These are phyloP conservation scores for Cairina moschata DNA, from an alignment of 2,113 vertebrate species.

Conservation along the genomic window DNA sequence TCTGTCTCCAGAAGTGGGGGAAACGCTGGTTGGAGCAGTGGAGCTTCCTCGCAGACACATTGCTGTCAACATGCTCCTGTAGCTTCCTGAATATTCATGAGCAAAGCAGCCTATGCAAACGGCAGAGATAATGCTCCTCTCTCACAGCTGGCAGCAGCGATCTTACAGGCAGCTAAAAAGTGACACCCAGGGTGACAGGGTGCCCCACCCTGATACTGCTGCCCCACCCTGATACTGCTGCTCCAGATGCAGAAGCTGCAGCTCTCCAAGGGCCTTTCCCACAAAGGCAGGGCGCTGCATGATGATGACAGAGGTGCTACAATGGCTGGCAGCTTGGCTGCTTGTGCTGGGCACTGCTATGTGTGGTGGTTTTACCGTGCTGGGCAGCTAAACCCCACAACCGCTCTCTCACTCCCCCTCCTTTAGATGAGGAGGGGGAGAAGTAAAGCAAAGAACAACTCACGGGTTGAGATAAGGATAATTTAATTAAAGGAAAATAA, in stretches of 20 bases:
- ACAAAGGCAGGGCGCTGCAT: fast-evolving
- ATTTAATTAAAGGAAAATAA: too few species aligned
- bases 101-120: not conserved
- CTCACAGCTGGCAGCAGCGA: conserved; percentile 21
- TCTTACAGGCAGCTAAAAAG: not conserved
- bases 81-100: not conserved
- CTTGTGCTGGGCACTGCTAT: too few species aligned
- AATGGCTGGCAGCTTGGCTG: not conserved
- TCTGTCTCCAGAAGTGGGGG: fast-evolving
- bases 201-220: not conserved
- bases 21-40: not conserved
- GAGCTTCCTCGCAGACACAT: not conserved
- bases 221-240: not conserved
- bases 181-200: not conserved
- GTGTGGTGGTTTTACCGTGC: too few species aligned
- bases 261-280: not conserved
- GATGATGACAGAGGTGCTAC: not conserved
- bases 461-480: too few species aligned
- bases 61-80: not conserved
- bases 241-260: fast-evolving
- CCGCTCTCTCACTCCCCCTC: too few species aligned
- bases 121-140: not conserved
- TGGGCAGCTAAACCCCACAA: too few species aligned
- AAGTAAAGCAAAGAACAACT: too few species aligned
- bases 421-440: too few species aligned